Evolutionary conservation across 2,888 invertebrate species (phyloP), one percentile per base, ranked within the genome.

Genomic region (Polietes domitor): DNA sequence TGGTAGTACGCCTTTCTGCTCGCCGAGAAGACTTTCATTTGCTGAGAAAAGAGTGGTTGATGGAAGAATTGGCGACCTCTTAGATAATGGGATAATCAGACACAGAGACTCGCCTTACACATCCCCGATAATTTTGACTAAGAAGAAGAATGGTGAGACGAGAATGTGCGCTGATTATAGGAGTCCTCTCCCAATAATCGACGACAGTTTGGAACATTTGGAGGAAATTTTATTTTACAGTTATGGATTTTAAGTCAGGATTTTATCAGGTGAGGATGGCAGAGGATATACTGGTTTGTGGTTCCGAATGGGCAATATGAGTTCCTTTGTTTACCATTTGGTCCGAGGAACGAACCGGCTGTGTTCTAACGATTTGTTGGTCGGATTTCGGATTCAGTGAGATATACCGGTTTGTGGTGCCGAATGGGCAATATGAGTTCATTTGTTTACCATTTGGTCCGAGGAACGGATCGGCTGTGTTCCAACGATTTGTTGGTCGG

Each of bases 261-360:
- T 87, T 87, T 58, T 77, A 86, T 65, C 87, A 87, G 21, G 77
- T 87, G 2, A 77, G 63, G 5, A 72, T 87, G 50, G 73, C 75
- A 2, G 80, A 82, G 7, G 72, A 87, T 12, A 87, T 87, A 1
- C 80, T 85, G 0, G 85, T 87, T 87, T 77, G 86, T 88, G 4
- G 86, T 87, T 7, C 86, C 86, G 7, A 58, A 84, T 26, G 86
- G 87, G 9, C 87, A 87, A 32, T 86, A 73, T 77, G 86, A 87
- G 55, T 86, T 80, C 17, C 26, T 79, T 10, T 28, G 68, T 3
- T 37, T 79, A 55, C 73, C 65, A 12, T 77, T 77, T 47, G 71
- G 58, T 0, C 63, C n/a, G n/a, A n/a, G n/a, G n/a, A n/a, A n/a
- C n/a, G n/a, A n/a, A n/a, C n/a, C n/a, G n/a, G n/a, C n/a, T 84